A percentile compares a stretch with the other conserved stretches of the same genome.
phyloP scores from a whole-genome alignment of 2,797 vertebrate genomes.

The Acomys russatus region DNA sequence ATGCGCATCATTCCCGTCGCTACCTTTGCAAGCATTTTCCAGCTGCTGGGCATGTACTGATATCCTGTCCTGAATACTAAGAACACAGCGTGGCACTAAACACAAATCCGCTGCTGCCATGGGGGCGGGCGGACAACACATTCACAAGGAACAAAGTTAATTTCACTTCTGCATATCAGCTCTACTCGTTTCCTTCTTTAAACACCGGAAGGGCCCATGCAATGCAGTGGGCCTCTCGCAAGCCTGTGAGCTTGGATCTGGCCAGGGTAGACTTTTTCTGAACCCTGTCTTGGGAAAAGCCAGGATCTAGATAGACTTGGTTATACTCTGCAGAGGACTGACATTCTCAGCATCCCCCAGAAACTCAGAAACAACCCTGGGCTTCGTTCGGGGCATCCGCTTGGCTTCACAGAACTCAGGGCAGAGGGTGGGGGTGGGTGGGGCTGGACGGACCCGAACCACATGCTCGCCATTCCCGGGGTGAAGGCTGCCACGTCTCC shows the following conservation, averaged over 20 bases:
- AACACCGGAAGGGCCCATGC: neutral
- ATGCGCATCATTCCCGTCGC: neutral
- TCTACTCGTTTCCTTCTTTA: neutral
- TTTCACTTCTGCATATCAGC: neutral
- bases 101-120: neutral
- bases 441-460: neutral
- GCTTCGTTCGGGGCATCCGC: neutral
- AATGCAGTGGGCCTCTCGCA: neutral
- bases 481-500: neutral
- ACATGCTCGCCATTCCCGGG: neutral
- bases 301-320: neutral
- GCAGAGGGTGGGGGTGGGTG: neutral
- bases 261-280: neutral
- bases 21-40: conserved; percentile 1
- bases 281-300: conserved; percentile 8
- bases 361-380: neutral
- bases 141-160: conserved; percentile 47
- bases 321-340: neutral
- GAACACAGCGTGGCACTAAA: conserved; percentile 20
- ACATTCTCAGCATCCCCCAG: neutral
- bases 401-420: neutral
- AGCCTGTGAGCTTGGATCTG: neutral
- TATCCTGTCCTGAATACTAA: neutral
- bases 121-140: neutral
- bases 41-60: neutral